Percentiles rank a stretch among this genome's conserved stretches.
phyloP scores from a whole-genome alignment of 2,888 invertebrate genomes.

The Subacronicta megacephala region DNA sequence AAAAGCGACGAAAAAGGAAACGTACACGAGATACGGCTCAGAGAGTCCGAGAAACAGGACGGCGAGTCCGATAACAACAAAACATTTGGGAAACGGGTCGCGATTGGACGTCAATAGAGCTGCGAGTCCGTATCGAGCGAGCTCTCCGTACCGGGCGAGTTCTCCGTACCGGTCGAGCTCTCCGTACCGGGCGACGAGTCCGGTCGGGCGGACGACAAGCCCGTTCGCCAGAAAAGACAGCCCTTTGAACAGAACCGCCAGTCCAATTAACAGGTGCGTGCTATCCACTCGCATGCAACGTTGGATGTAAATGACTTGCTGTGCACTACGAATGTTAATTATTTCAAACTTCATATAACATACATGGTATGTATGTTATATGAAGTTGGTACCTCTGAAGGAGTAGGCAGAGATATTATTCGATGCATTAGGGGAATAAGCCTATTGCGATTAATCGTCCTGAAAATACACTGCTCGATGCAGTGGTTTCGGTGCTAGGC shows the following conservation, averaged over 20 bases:
- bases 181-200: slow-evolving; percentile 84
- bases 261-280: slow-evolving; percentile 87
- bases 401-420: too few relatives aligned
- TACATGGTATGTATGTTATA: too few relatives aligned
- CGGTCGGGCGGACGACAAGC: slow-evolving; percentile 85
- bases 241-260: slow-evolving; percentile 87
- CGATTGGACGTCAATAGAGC: slow-evolving; percentile 86
- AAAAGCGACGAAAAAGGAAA: slow-evolving; percentile 79
- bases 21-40: slow-evolving; percentile 78
- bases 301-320: slow-evolving; percentile 15
- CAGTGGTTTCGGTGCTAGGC: too few relatives aligned
- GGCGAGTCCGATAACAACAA: slow-evolving; percentile 86
- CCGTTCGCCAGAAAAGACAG: slow-evolving; percentile 88
- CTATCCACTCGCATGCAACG: slow-evolving; percentile 25
- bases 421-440: too few relatives aligned
- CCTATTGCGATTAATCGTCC: too few relatives aligned
- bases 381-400: too few relatives aligned
- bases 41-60: slow-evolving; percentile 85
- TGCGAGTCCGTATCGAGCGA: slow-evolving; percentile 76
- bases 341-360: slow-evolving; percentile 1
- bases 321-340: slow-evolving; percentile 38
- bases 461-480: too few relatives aligned
- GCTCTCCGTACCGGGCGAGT: slow-evolving; percentile 81
- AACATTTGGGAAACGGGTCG: slow-evolving; percentile 87
- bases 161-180: slow-evolving; percentile 86